phyloP scores from a whole-genome alignment of 2,888 invertebrate species.

The Dicranocentrus wangi region DNA sequence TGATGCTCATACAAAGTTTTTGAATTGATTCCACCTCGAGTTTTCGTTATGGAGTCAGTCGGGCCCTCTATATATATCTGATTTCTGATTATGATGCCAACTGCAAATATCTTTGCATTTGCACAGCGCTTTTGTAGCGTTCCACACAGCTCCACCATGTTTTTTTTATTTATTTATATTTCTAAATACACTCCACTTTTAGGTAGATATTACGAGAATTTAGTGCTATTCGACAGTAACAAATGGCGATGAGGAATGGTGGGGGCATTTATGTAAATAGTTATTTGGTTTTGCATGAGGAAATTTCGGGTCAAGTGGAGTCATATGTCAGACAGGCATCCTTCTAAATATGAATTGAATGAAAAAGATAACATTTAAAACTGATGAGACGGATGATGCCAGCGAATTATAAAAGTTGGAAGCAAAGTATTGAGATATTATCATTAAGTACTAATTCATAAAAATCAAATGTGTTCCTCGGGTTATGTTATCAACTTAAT shows the following conservation, averaged over 20 bases:
- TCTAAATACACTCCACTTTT: no score
- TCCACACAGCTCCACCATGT: no score
- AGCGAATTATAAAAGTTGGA: no score
- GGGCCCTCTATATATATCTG: no score
- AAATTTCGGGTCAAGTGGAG: slow-evolving; percentile 8
- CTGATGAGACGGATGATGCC: neutral
- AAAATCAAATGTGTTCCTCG: neutral
- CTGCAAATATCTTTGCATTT: neutral
- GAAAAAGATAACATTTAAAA: neutral
- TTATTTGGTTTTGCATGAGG: slow-evolving; percentile 8
- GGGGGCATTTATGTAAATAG: slow-evolving; percentile 6
- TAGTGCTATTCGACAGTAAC: neutral
- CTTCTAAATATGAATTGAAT: neutral
- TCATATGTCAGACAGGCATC: slow-evolving; percentile 3
- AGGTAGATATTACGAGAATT: neutral
- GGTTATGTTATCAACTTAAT: slow-evolving; percentile 4
- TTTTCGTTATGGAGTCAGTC: neutral
- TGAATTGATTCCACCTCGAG: slow-evolving; percentile 4
- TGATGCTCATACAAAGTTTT: neutral
- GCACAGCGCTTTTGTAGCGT: no score
- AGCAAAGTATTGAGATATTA: neutral
- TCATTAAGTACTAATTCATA: neutral
- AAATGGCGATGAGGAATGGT: neutral
- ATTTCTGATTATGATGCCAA: neutral
- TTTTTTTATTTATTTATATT: no score